Base-by-base conservation (phyloP, 2,888 invertebrate species). In the Morpho deidamia region DNA sequence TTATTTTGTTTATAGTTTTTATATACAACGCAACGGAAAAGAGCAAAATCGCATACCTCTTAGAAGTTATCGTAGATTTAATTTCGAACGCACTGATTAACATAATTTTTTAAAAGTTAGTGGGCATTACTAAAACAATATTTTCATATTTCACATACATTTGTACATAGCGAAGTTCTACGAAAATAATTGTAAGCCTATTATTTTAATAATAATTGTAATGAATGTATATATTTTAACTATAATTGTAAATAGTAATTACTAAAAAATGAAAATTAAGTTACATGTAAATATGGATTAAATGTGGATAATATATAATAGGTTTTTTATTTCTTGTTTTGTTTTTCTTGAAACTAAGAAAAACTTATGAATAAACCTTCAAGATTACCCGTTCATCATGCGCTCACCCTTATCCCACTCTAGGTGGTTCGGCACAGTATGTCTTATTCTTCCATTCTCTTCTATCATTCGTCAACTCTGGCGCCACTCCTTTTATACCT, bases 281-380 rank as follows among this genome's bases (percentile, higher is more conserved):
- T 12, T 35, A 42, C 23, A 8, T 49, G 49, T 49, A 49, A 42
- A 49, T 49, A 49, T 8, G 7, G n/a, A 49, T 35, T 35, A 42
- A 41, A 48, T 1, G 10, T 40, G 35, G 8, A 10, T 37, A 37
- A 37, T 37, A 4, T 1, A 7, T n/a, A 10, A 11, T n/a, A n/a
- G 39, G 3, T 37, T 37, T 37, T 37, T 37, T 37, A 37, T 37
- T 37, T 37, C 1, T 10, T 37, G 23, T 4, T 37, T 1, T 37
- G 7, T 37, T 7, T 10, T 7, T 10, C 35, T 37, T n/a, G 10
- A 39, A n/a, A 39, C 39, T 11, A 11, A 11, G 1, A n/a, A 5
- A 39, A 39, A n/a, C 5, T 39, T 5, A 23, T 23, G 3, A 23
- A 23, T 23, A 23, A 23, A 23, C 23, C n/a, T n/a, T 23, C 23